Base-by-base conservation (phyloP, 2,113 vertebrate genomes). In the Hemiscyllium ocellatum region DNA sequence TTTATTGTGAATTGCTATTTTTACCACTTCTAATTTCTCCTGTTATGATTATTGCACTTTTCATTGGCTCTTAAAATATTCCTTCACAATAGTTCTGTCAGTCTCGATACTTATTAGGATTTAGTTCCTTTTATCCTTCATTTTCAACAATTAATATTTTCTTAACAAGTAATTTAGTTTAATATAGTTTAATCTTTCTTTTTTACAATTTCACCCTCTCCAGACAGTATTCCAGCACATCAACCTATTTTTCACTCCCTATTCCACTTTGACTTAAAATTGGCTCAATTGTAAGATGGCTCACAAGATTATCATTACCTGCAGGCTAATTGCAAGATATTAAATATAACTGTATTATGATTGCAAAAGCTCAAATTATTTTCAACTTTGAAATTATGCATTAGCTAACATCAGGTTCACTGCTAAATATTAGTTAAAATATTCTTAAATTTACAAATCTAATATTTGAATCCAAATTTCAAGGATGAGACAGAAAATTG, bases 101-200 rank as follows among this genome's bases (percentile, higher is more conserved):
- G 61, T 37, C 87, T 19, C 61, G 37, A 93, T 37, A 66, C 56
- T 15, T 65, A 65, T 91, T 61, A 61, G 52, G 65, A 29, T 91
- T 89, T 89, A 50, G 86, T 52, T 68, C 33, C 33, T 19, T 66
- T 37, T 93, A 22, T 42, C 72, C 29, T 76, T 93, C 56, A 68
- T 93, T 93, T 68, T 93, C 89, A 93, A 93, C 65, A 61, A 33
- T 66, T 93, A 66, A 93, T 20, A 66, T 68, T 91, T 93, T 93
- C 61, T 37, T 37, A 68, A 7, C 61, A 66, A 68, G 17, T 93
- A 65, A 93, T 93, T 66, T 93, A 91, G 65, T 91, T 91, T n/a
- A 66, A 65, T 42, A 66, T 93, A 37, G 37, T 33, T 93, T 68
- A n/a, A 93, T 66, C 66, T 93, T 66, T 42, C 89, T 66, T 68